Evolutionary conservation across 1,140 invertebrate genomes (phyloP), one percentile per base, ranked within the genome.

Genomic region (Psilanteris sp.): DNA sequence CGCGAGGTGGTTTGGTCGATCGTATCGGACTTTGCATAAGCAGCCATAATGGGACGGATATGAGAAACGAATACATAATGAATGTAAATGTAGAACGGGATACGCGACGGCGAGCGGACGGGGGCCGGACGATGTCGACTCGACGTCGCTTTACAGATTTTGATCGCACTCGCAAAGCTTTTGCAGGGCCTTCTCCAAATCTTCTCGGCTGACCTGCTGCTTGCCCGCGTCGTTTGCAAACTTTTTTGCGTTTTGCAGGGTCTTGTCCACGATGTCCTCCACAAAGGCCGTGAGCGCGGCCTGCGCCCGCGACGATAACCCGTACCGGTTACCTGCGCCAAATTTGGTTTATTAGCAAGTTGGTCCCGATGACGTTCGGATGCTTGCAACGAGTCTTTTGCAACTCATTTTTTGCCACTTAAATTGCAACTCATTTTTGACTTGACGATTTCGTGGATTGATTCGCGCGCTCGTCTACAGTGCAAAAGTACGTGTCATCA

Each of bases 241-340:
- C 68, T 79, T 79, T 68, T 73, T 79, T 48, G 83, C 84, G 22
- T 83, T 79, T 64, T 81, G 79, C 14, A 84, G 76, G 37, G 82
- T 81, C 61, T 83, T 79, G 61, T 84, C 80, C 71, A 85, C 81
- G 72, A 85, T 80, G 72, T 83, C 84, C 68, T 82, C 79, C 16
- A 85, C 64, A 14, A 85, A 77, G 44, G 78, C 76, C 37, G 79
- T 79, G 41, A 84, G 80, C 31, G 77, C 78, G 14, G 75, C 41
- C 41, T 83, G 78, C 5, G 81, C 81, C n/a, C 77, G 73, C 4
- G 62, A 20, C 29, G 83, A 83, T 29, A 83, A 77, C 16, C 73
- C 64, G 46, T 82, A 81, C 2, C 74, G 68, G 2, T 75, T 64
- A 43, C 74, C 83, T 81, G 72, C 34, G 31, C 29, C 22, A 61